Evolutionary conservation across 2,797 vertebrate genomes (phyloP), one percentile per base, ranked within the genome.

Genomic region (Paratrypauchen microcephalus): DNA sequence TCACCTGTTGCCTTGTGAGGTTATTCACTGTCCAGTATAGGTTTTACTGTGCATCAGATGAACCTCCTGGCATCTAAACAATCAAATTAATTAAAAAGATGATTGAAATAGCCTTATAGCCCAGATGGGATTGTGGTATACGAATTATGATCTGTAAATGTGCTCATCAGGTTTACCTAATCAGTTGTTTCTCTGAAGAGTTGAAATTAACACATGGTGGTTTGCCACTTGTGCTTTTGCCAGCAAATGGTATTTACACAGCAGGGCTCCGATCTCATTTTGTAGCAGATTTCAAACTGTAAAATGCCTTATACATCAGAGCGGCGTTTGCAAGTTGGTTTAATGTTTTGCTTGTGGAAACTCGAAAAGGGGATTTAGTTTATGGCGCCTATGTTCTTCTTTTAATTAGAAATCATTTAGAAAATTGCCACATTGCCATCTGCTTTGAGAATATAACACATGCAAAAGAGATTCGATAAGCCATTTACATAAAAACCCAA

Each of bases 341-440:
- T 66, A 83, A 83, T 83, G 80, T 83, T 83, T 86, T 65, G 59
- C 61, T 71, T 81, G 70, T 6, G 30, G 55, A 70, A 76, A 67
- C 68, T 60, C 68, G 65, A 66, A 78, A 75, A 66, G 26, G 32
- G 52, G 48, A 71, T 80, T 72, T 64, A 48, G 58, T 84, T 80
- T 60, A 76, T 74, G 82, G 81, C 61, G 74, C 73, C 59, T 83
- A 64, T 75, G 76, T 84, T 85, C 56, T 69, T 79, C 58, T 82
- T 86, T 80, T 89, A 84, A 88, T 87, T 83, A 79, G 82, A 66
- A 84, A 80, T 82, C 72, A 83, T 87, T 90, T 87, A 84, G 77
- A 80, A 73, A 86, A 90, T 79, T 87, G 83, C 85, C 78, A 77
- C 73, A 73, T 82, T 83, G 81, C 87, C 88, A 89, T 89, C 90